Evolutionary conservation across 2,888 invertebrate species (phyloP).

Genomic region (Dione juno): DNA sequence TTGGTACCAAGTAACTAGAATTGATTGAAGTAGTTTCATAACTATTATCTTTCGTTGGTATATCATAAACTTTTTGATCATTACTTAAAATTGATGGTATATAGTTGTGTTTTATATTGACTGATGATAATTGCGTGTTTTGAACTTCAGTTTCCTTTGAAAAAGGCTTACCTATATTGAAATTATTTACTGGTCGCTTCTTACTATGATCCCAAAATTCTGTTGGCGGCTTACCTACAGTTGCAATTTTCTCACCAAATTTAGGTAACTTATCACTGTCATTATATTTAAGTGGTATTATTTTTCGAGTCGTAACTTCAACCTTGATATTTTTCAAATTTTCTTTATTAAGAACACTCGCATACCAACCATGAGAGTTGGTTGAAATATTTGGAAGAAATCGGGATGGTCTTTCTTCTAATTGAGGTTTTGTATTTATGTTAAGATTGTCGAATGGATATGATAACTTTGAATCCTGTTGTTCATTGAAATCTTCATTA

Average conservation of each 20-base stretch:
- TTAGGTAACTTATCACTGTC: slow-evolving; percentile 61
- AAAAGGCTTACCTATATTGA: slow-evolving; percentile 71
- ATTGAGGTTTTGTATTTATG: slow-evolving; percentile 49
- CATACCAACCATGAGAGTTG: slow-evolving; percentile 80
- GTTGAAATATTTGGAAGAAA: slow-evolving; percentile 71
- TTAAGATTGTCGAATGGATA: slow-evolving; percentile 10
- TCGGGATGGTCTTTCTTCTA: slow-evolving; percentile 66
- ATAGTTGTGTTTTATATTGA: slow-evolving; percentile 62
- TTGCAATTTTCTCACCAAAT: slow-evolving; percentile 73
- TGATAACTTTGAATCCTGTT: slow-evolving; percentile 42
- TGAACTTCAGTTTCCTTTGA: slow-evolving; percentile 60
- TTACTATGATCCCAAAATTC: slow-evolving; percentile 62
- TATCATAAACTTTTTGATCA: slow-evolving; percentile 75
- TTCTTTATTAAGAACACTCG: slow-evolving; percentile 66
- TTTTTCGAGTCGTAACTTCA: slow-evolving; percentile 72
- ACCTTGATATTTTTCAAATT: slow-evolving; percentile 63
- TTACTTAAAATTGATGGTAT: slow-evolving; percentile 66
- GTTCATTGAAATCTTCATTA: slow-evolving; percentile 56
- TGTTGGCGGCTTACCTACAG: slow-evolving; percentile 71
- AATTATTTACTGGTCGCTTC: slow-evolving; percentile 54
- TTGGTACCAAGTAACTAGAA: slow-evolving; percentile 51
- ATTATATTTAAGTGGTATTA: slow-evolving; percentile 70
- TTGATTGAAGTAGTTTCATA: slow-evolving; percentile 67
- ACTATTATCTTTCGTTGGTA: slow-evolving; percentile 74
- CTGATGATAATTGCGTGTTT: slow-evolving; percentile 51